Conservation (phyloP, 2,113 vertebrate genomes). For the Butorides virescens region DNA sequence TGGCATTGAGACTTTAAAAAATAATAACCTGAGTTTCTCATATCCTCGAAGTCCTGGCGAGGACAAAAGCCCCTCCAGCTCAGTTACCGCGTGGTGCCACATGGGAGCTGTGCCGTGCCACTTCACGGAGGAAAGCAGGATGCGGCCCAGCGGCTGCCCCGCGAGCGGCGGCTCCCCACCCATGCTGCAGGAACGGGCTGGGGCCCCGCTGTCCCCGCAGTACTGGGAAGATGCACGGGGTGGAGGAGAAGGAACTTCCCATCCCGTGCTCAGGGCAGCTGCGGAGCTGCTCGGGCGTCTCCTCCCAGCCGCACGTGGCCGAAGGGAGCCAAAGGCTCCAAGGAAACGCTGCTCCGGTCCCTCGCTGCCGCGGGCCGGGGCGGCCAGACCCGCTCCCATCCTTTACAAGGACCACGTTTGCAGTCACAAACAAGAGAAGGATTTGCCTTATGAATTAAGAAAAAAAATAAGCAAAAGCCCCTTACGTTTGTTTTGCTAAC, state of each 20-base stretch:
- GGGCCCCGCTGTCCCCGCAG: neutral
- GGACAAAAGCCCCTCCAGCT: neutral
- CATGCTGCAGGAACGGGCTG: neutral
- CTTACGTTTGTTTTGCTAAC: neutral
- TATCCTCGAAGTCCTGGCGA: neutral
- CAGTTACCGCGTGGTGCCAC: neutral
- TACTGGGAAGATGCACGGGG: accelerated
- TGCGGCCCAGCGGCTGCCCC: accelerated
- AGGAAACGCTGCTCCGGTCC: neutral
- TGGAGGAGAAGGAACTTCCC: neutral
- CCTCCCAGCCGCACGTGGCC: accelerated
- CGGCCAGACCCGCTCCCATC: neutral
- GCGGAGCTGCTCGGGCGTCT: neutral
- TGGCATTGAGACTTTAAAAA: neutral
- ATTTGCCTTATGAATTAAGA: neutral
- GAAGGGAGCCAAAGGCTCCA: neutral
- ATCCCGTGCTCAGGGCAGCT: neutral
- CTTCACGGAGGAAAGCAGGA: neutral
- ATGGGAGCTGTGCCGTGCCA: neutral
- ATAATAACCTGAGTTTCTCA: neutral
- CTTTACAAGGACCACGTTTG: neutral
- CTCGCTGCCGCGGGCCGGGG: neutral
- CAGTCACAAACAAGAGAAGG: neutral
- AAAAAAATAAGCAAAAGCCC: neutral
- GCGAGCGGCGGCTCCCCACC: neutral